Base-by-base conservation (phyloP, 2,797 vertebrate genomes). In the Antrozous pallidus region DNA sequence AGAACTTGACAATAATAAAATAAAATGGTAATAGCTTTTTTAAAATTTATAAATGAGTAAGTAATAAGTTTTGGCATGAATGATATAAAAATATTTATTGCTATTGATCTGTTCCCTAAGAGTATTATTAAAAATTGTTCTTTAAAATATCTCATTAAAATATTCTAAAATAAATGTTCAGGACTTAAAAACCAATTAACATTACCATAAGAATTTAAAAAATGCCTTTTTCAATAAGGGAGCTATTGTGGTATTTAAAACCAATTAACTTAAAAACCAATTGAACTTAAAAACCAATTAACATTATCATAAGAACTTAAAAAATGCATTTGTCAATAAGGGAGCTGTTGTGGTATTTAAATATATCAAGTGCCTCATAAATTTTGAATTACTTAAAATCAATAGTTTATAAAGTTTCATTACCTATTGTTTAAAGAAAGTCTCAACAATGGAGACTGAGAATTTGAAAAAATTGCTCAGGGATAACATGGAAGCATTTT, bases 81-180 rank as follows among this genome's bases (percentile, higher is more conserved):
- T 69, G 38, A 28, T 69, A 75, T 67, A 75, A n/a, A 86, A 71
- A 67, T 83, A 71, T 65, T 85, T 65, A 85, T 47, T 86, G 38
- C 63, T 73, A 47, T 69, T 80, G 14, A 56, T 89, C 28, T 65
- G 13, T 91, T 95, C 49, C 5, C 81, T 88, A 83, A 80, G 38
- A 67, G 17, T 56, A 81, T 31, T 33, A 49, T 95, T 88, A 85
- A 79, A 71, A 96, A 74, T 8, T 49, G 7, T 86, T 61, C 70
- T 75, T 90, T 56, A 61, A 91, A 93, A 31, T 71, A 88, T 40
- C 36, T 86, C 16, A 94, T 63, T 63, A 88, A 85, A 94, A 49
- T n/a, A 16, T 63, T 70, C 42, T 88, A 86, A 94, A 95, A 84
- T 90, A 90, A 81, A 31, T 17, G 67, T 6, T 26, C 42, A 83